Conservation (phyloP, 2,888 invertebrate species). For the Napeogenes inachia region DNA sequence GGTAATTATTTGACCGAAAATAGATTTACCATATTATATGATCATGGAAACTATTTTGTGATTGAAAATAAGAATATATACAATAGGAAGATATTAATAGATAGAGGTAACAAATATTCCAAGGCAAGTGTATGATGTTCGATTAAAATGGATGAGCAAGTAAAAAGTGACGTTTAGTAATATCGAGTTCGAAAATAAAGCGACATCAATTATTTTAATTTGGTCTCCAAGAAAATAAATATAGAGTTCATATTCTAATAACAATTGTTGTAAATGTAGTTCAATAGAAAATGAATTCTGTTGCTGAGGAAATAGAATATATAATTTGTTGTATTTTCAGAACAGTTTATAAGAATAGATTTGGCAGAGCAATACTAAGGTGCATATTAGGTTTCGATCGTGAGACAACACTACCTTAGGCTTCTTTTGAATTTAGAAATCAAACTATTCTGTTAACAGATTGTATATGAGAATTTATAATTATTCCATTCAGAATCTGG, state of each 20-base stretch:
- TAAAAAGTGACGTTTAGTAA: constrained; percentile 43
- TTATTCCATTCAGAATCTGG: not conserved
- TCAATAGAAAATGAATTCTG: constrained; percentile 26
- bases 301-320: constrained; percentile 11
- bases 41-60: not conserved
- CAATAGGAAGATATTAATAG: constrained; percentile 17
- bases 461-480: too few species aligned
- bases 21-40: too few species aligned
- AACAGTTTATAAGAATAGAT: constrained; percentile 59
- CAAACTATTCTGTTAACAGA: too few species aligned
- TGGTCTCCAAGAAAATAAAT: not conserved
- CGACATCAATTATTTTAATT: constrained; percentile 12
- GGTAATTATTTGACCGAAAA: too few species aligned
- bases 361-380: constrained; percentile 51
- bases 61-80: not conserved
- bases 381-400: constrained; percentile 55
- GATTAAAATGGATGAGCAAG: constrained; percentile 40
- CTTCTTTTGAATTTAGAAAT: constrained; percentile 31
- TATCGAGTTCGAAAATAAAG: constrained; percentile 26
- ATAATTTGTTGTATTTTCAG: constrained; percentile 23
- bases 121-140: constrained; percentile 29
- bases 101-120: constrained; percentile 32
- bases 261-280: not conserved
- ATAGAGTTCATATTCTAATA: constrained; percentile 18
- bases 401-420: constrained; percentile 45